Conservation (phyloP, 2,797 vertebrate genomes). For the Gymnoscopelus braueri region DNA sequence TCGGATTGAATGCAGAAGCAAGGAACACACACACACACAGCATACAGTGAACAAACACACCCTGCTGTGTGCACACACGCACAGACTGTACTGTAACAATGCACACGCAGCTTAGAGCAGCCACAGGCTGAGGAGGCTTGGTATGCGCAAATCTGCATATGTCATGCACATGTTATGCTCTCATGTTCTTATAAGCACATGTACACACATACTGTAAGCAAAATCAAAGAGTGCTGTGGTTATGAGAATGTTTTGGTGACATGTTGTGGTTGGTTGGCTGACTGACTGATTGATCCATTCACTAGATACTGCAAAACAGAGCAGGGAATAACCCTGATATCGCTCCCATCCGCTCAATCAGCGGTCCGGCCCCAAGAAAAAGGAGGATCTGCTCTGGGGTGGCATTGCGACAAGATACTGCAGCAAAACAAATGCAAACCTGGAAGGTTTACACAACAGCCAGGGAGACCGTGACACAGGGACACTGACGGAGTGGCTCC, state of each 20-base stretch:
- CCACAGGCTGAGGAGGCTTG: too few species aligned
- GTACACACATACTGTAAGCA: neutral
- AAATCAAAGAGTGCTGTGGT: neutral
- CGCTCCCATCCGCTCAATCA: constrained; percentile 6
- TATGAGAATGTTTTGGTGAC: constrained; percentile 15
- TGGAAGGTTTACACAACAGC: neutral
- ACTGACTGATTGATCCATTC: constrained; percentile 12
- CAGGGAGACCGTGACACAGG: neutral
- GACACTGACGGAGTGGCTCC: neutral
- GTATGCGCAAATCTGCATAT: too few species aligned
- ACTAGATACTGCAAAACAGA: constrained; percentile 14
- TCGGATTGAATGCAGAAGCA: constrained; percentile 18
- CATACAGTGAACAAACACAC: too few species aligned
- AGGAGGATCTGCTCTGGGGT: neutral
- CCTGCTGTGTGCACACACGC: too few species aligned
- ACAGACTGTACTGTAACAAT: too few species aligned
- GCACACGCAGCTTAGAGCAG: too few species aligned
- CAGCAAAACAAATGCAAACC: neutral
- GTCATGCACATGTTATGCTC: too few species aligned
- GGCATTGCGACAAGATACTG: neutral
- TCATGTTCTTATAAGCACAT: neutral
- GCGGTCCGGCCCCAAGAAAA: constrained; percentile 6
- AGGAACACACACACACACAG: neutral
- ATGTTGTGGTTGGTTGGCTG: constrained; percentile 18
- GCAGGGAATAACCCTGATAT: constrained; percentile 4